These are phyloP conservation scores for Gastrophryne carolinensis DNA, from an alignment of 2,797 vertebrate species.

Conservation along the genomic window DNA sequence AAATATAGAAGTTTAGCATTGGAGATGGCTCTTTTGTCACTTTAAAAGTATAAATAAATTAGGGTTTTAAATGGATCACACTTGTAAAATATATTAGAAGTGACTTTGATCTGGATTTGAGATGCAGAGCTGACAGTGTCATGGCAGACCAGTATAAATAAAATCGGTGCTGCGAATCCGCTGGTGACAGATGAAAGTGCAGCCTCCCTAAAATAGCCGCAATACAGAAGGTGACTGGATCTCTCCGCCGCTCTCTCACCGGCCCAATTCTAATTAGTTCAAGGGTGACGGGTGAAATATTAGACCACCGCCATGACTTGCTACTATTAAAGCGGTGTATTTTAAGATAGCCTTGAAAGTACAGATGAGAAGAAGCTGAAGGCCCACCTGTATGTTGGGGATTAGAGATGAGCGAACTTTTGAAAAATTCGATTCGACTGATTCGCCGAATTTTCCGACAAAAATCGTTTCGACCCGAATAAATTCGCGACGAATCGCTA, in stretches of 20 bases:
- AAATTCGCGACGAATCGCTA: too few relatives aligned
- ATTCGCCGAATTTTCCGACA: too few relatives aligned
- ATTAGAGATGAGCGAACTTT: too few relatives aligned
- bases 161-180: conserved; percentile 15
- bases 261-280: conserved; percentile 8
- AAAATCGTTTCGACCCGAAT: too few relatives aligned
- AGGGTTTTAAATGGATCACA: not conserved
- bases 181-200: conserved; percentile 45
- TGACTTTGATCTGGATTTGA: conserved; percentile 36
- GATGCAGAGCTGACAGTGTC: conserved; percentile 42
- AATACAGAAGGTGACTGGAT: conserved; percentile 24
- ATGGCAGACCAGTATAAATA: conserved; percentile 35
- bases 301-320: not conserved
- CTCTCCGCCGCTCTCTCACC: not conserved
- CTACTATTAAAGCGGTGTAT: conserved; percentile 15
- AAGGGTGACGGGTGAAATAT: conserved; percentile 23
- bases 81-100: not conserved
- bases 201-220: conserved; percentile 26
- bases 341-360: conserved; percentile 15
- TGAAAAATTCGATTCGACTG: too few relatives aligned
- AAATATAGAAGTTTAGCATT: too few relatives aligned
- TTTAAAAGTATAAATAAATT: not conserved
- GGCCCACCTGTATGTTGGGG: conserved; percentile 13
- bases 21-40: too few relatives aligned
- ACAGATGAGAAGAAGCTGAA: not conserved